phyloP scores from a whole-genome alignment of 2,113 vertebrate genomes.

The Myocastor coypus region DNA sequence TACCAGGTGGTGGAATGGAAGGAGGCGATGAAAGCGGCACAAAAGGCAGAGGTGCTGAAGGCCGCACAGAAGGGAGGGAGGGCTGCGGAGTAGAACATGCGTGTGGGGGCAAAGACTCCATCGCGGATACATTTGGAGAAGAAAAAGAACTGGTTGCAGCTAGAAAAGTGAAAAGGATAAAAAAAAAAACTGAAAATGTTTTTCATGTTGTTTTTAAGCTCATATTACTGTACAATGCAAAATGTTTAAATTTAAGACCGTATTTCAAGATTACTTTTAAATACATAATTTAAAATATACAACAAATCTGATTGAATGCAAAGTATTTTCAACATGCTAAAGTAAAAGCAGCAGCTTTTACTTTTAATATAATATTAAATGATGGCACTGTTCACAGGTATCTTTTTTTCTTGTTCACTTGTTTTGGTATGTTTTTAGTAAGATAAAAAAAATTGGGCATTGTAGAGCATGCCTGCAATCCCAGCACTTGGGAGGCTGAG shows the following conservation, averaged over 20 bases:
- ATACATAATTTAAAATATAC: neutral
- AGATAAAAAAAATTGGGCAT: neutral
- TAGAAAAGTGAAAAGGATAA: conserved; percentile 22
- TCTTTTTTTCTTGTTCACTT: neutral
- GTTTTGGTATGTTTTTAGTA: neutral
- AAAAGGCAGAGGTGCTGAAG: conserved; percentile 81
- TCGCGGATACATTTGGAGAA: conserved; percentile 69
- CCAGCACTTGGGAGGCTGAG: too few relatives aligned
- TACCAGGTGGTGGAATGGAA: conserved; percentile 55
- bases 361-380: neutral
- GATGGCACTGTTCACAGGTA: neutral
- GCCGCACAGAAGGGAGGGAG: conserved; percentile 75
- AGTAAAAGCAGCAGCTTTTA: neutral
- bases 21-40: conserved; percentile 71
- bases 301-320: neutral
- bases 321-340: neutral
- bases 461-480: too few relatives aligned
- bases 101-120: conserved; percentile 76
- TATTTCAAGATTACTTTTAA: neutral
- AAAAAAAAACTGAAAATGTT: neutral
- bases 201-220: conserved; percentile 23
- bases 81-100: conserved; percentile 82
- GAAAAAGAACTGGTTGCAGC: conserved; percentile 83
- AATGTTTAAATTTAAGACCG: conserved; percentile 7
- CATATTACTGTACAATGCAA: neutral